These are phyloP conservation scores for Australoheros facetus DNA, from an alignment of 2,797 vertebrate species.

Conservation along the genomic window DNA sequence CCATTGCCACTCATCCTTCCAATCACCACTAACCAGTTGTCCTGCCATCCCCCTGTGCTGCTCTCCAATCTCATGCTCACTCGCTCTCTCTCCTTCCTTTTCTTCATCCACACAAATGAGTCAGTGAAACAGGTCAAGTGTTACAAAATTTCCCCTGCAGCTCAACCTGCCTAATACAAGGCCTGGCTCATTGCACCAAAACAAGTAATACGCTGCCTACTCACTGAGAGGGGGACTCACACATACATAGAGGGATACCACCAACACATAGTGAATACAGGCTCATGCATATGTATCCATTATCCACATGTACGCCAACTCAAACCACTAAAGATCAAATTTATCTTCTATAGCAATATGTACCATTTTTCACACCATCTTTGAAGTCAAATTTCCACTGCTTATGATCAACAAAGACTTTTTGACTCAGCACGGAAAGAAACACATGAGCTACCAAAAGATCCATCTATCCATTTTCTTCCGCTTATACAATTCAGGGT, in stretches of 20 bases:
- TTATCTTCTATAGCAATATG: slow-evolving; percentile 5
- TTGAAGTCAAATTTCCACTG: slow-evolving; percentile 12
- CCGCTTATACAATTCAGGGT: no score
- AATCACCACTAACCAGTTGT: slow-evolving; percentile 61
- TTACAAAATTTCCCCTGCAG: slow-evolving; percentile 82
- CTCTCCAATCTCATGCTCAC: not conserved
- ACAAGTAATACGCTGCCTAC: slow-evolving; percentile 71
- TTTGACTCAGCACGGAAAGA: slow-evolving; percentile 3
- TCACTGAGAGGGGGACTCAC: slow-evolving; percentile 29
- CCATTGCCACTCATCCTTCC: slow-evolving; percentile 73
- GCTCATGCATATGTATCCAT: slow-evolving; percentile 33
- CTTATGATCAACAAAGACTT: slow-evolving; percentile 17
- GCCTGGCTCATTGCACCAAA: slow-evolving; percentile 76
- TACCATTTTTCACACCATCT: not conserved
- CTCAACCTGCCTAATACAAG: slow-evolving; percentile 84
- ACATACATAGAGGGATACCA: slow-evolving; percentile 31
- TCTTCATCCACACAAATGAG: slow-evolving; percentile 76
- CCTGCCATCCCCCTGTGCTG: not conserved
- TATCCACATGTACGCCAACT: slow-evolving; percentile 26
- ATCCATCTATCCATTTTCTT: no score
- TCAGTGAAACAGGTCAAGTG: slow-evolving; percentile 88
- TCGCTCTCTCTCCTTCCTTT: slow-evolving; percentile 18
- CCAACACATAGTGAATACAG: slow-evolving; percentile 41
- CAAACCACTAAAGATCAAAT: slow-evolving; percentile 16
- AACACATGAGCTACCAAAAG: not conserved